A percentile compares a stretch with the other conserved stretches of the same genome.
Evolutionary conservation across 2,888 invertebrate genomes (phyloP).

Genomic region (Xanthia icteritia): DNA sequence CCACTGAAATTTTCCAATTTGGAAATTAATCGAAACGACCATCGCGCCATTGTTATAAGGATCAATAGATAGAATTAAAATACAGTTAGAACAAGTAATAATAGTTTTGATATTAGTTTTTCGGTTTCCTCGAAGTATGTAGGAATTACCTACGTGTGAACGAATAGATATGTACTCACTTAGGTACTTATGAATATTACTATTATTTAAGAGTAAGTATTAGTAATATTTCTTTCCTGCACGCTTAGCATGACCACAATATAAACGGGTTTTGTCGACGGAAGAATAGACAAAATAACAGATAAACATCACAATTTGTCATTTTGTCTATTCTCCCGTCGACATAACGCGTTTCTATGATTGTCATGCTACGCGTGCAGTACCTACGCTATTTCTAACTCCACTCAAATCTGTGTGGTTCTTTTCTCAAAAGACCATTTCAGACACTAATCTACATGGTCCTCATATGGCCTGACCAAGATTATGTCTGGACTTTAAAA

Average conservation of each 20-base stretch:
- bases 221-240: not conserved
- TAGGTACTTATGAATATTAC: not conserved
- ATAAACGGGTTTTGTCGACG: too few species aligned
- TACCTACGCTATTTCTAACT: too few species aligned
- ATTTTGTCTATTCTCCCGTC: too few species aligned
- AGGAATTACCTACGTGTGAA: not conserved
- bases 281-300: too few species aligned
- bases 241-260: not conserved
- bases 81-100: conserved; percentile 25
- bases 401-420: too few species aligned
- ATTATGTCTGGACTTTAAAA: too few species aligned
- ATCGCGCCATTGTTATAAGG: conserved; percentile 29
- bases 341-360: too few species aligned
- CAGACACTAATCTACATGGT: too few species aligned
- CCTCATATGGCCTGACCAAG: too few species aligned
- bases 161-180: not conserved
- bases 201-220: not conserved
- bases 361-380: too few species aligned
- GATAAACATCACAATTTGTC: too few species aligned
- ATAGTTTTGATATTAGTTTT: conserved; percentile 16
- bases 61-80: conserved; percentile 42
- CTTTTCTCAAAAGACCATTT: too few species aligned
- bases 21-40: conserved; percentile 57
- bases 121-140: not conserved
- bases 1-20: conserved; percentile 64